Base-by-base conservation (phyloP, 1,140 invertebrate genomes). In the Mactra quadrangularis region DNA sequence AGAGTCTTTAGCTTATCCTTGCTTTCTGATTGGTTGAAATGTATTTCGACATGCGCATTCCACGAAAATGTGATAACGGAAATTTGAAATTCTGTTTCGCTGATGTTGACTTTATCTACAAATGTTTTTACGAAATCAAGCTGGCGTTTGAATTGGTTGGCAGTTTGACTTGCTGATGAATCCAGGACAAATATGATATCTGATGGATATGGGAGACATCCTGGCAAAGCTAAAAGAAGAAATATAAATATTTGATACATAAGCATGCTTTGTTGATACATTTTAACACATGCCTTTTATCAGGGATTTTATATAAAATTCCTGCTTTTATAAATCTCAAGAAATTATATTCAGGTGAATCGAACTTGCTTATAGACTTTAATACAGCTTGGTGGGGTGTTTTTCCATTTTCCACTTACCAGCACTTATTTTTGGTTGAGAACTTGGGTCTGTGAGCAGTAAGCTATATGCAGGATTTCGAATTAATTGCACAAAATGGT, bases 161-260 rank as follows among this genome's bases (percentile, higher is more conserved):
- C 17, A 3, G 55, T 66, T 17, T 85, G 62, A 68, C 79, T 83
- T 11, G 45, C 72, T 6, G 85, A 86, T 1, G 82, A 78, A 60
- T 86, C 85, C 17, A 86, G 29, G 4, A 86, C 29, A 50, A 86
- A 77, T 1, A 84, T 68, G 15, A 84, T 33, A 92, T 93, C 60
- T 3, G 83, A 66, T 13, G 47, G 41, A 19, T 22, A 35, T 31
- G 68, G 27, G 45, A 19, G 31, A 38, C 70, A 74, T 55, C 38
- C 53, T 33, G 35, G 35, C 29, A 55, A 25, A 9, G 22, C 64
- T 68, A 41, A 29, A 68, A 68, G 7, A 27, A 68, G 17, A 29
- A 27, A 13, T 11, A 60, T 3, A 6, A 22, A n/a, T 6, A 9
- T 9, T 47, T n/a, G n/a, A n/a, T n/a, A n/a, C n/a, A n/a, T n/a